Percentiles rank a stretch among this genome's conserved stretches.
phyloP scores from a whole-genome alignment of 1,140 invertebrate species.

The Heliothis virescens region DNA sequence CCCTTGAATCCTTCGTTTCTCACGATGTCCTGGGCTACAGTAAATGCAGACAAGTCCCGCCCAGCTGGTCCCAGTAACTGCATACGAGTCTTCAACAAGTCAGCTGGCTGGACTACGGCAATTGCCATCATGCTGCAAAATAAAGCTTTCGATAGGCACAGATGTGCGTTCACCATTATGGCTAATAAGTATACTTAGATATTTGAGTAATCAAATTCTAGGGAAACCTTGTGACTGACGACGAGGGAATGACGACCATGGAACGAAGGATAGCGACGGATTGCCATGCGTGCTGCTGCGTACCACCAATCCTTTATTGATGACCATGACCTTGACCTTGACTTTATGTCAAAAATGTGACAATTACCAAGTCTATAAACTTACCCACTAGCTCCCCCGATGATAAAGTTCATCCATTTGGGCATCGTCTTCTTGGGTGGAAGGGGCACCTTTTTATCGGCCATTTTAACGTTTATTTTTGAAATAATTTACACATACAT shows the following conservation, averaged over 20 bases:
- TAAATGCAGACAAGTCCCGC: constrained; percentile 89
- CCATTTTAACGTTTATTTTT: neutral
- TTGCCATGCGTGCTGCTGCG: no score
- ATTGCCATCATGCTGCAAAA: constrained; percentile 93
- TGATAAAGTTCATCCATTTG: constrained; percentile 59
- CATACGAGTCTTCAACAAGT: constrained; percentile 99
- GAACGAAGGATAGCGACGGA: no score
- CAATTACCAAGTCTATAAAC: neutral
- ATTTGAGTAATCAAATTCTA: no score
- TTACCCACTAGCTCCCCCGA: constrained; percentile 66
- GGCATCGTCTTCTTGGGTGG: constrained; percentile 53
- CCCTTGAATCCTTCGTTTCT: constrained; percentile 95
- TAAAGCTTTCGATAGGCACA: no score
- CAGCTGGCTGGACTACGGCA: constrained; percentile 97
- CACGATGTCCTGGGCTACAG: constrained; percentile 91
- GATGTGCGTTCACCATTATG: no score
- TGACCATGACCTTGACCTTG: no score
- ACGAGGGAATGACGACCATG: no score
- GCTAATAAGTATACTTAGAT: no score
- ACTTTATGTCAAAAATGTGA: no score
- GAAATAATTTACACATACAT: neutral
- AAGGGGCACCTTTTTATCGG: neutral
- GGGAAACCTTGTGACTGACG: no score
- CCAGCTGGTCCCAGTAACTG: constrained; percentile 90
- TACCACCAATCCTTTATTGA: no score